Conservation (phyloP, 2,888 invertebrate species). For the Neuroscelio doddi region DNA sequence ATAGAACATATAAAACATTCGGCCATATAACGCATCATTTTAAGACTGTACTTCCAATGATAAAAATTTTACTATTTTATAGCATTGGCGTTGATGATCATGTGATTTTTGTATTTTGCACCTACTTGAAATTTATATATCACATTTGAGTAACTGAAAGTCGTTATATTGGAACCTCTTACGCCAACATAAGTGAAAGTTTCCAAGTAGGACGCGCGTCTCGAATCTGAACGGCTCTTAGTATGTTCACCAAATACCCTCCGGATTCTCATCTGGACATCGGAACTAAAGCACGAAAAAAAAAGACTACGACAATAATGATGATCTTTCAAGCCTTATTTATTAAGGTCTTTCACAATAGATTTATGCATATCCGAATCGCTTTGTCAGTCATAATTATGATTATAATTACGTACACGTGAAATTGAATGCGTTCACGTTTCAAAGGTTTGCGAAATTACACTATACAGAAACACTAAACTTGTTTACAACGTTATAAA, state of each 20-base stretch:
- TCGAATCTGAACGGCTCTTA: constrained; percentile 56
- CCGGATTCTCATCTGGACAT: constrained; percentile 46
- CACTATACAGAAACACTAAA: no score
- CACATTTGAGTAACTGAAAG: constrained; percentile 45
- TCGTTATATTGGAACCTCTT: constrained; percentile 64
- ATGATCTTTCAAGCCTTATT: not conserved
- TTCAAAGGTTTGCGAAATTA: constrained; percentile 32
- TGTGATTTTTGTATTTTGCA: constrained; percentile 27
- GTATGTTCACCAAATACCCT: constrained; percentile 65
- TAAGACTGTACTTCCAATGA: no score
- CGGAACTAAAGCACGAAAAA: constrained; percentile 21
- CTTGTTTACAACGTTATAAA: no score
- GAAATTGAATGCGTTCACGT: constrained; percentile 51
- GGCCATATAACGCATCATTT: no score
- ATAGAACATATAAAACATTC: no score
- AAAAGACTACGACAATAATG: constrained; percentile 11
- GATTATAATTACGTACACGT: not conserved
- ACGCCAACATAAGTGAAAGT: constrained; percentile 71
- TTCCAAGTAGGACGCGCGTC: constrained; percentile 69
- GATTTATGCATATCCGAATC: not conserved
- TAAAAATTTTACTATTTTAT: no score
- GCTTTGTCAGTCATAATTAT: constrained; percentile 4
- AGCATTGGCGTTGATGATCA: no score
- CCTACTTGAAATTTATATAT: constrained; percentile 47
- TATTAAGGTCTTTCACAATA: not conserved